Conservation (phyloP, 2,888 invertebrate genomes). For the Cepaea hortensis region DNA sequence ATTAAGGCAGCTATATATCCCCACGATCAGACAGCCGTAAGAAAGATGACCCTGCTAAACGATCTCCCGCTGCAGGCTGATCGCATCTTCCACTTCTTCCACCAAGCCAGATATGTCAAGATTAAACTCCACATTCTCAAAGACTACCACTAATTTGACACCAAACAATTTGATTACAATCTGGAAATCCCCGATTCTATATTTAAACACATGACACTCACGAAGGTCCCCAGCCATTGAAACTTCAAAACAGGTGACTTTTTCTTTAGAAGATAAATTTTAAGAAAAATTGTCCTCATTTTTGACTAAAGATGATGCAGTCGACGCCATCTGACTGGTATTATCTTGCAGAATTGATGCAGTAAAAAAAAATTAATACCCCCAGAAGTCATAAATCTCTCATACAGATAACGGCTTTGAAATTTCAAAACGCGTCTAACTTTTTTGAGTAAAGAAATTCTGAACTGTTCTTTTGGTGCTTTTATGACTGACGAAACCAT, state of each 20-base stretch:
- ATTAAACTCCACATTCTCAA: background rate
- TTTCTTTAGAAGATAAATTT: background rate
- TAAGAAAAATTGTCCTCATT: background rate
- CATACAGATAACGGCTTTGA: background rate
- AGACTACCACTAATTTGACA: background rate
- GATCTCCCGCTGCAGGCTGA: background rate
- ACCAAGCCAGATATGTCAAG: background rate
- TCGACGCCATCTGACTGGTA: background rate
- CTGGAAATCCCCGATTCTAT: background rate
- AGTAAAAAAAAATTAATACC: background rate
- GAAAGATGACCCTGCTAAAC: constrained; percentile 1
- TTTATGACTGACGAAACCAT: background rate
- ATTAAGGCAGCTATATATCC: too few species aligned
- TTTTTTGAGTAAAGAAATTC: background rate
- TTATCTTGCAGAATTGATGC: background rate
- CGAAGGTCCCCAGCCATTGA: background rate
- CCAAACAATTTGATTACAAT: constrained; percentile 1
- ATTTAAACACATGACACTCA: background rate
- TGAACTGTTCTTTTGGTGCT: background rate
- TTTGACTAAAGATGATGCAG: background rate
- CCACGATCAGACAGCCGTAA: background rate
- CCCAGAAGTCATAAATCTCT: background rate
- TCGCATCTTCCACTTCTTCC: background rate
- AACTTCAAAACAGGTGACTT: background rate
- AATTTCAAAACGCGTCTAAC: background rate